Base-by-base conservation (phyloP, 2,888 invertebrate genomes). In the Dicyrtoma fusca region DNA sequence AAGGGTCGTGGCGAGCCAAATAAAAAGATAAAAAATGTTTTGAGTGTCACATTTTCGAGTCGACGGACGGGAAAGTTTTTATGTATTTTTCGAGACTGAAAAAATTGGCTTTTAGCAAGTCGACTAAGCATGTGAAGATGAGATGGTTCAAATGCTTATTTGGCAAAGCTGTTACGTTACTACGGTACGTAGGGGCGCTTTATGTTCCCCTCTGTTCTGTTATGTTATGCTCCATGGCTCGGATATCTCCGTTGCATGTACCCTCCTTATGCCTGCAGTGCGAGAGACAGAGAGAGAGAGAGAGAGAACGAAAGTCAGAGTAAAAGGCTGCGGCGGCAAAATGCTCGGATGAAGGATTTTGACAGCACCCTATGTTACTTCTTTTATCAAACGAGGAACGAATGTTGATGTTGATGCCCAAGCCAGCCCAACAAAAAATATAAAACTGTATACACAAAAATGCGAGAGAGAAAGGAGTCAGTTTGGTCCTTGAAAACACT, bases 51-150 rank as follows among this genome's bases (percentile, higher is more conserved):
- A 68, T 68, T 68, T 69, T 66, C 65, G 51, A 64, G 71, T 71
- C 47, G 34, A 21, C 45, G 51, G 25, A 68, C 25, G 34, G 55
- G 51, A 68, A 55, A 47, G 68, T 57, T 55, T 49, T 57, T 57
- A 68, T 42, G 57, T 45, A 57, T 55, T 71, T 71, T 62, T 64
- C 45, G 55, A 51, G 62, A 63, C 13, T 23, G 61, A 69, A 63
- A 62, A 74, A 74, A 72, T 71, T 71, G 74, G 74, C 74, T 74
- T 74, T 74, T 74, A 74, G 74, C 74, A 71, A 69, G 55, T 68
- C 47, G 61, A 25, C 70, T 70, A 70, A 70, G 70, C 70, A 62
- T 70, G 70, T 68, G 68, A 68, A 68, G 66, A 53, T 59, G 63
- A 59, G 65, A 64, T 59, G 19, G 14, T 26, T 14, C 26, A 59